Evolutionary conservation across 2,113 vertebrate genomes (phyloP), one percentile per base, ranked within the genome.

Genomic region (Labeo catla): DNA sequence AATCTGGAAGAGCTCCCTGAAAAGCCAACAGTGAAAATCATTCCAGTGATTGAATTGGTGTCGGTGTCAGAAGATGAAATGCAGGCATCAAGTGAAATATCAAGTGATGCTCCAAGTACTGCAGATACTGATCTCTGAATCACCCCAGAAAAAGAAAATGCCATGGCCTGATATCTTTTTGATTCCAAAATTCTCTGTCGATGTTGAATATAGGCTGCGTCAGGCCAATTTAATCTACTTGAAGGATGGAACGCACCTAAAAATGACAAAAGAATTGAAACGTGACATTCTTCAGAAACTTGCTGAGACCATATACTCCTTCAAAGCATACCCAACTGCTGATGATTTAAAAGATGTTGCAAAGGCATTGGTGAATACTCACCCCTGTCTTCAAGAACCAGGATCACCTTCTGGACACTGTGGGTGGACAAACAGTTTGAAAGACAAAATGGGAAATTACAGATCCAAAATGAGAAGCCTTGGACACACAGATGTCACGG

Each of bases 21-120:
- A 0, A 91, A 90, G 4, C 54, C 89, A 86, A 88, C 88, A 5
- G 65, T 89, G 6, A 87, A 89, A 87, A 86, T 90, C 66, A 90
- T 91, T 21, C 88, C 87, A 4, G 3, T 87, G 61, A 43, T 88
- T 80, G 66, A 88, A 1, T 39, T 88, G 11, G 52, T 81, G 79
- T 61, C 86, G 28, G 15, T 86, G 19, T 59, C 77, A 4, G 3
- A 5, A 79, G 16, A 15, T 57, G 52, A 79, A 7, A 59, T 23
- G 11, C 34, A 39, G 49, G 6, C 9, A 73, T 72, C 36, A 85
- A 21, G 8, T 84, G 4, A 81, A 47, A 45, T 87, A 90, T 81
- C 85, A 28, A 65, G 70, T 81, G 4, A 21, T 8, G 59, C 81
- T 90, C 0, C 84, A 89, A 47, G 36, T 91, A 8, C 79, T 81